A percentile compares a stretch with the other conserved stretches of the same genome.
phyloP scores from a whole-genome alignment of 2,888 invertebrate species.

The Eurytoma californica region DNA sequence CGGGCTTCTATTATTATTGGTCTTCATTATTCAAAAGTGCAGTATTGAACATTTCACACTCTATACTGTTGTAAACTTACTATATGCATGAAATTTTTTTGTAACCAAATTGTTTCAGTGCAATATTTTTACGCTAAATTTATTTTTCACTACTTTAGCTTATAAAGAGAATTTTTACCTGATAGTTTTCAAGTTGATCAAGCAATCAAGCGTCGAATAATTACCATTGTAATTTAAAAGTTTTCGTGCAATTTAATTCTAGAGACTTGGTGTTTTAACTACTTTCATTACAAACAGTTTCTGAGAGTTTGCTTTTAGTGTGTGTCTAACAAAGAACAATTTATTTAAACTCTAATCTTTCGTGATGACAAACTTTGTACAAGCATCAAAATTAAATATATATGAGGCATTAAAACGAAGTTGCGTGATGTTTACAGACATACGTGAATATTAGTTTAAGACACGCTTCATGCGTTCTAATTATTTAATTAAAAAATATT shows the following conservation, averaged over 20 bases:
- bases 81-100: no score
- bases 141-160: no score
- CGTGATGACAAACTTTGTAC: slow-evolving; percentile 6
- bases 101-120: no score
- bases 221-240: slow-evolving; percentile 27
- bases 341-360: not conserved
- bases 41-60: no score
- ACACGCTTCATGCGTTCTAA: no score
- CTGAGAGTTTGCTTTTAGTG: not conserved
- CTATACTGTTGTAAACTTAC: no score
- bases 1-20: no score
- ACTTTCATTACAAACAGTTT: slow-evolving; percentile 41
- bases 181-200: no score
- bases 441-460: no score
- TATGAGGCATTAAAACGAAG: not conserved
- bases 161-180: no score
- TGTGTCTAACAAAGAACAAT: slow-evolving; percentile 22
- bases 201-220: slow-evolving; percentile 1
- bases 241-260: not conserved
- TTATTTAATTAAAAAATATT: not conserved
- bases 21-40: no score
- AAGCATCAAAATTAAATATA: slow-evolving; percentile 3
- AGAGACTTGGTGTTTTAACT: slow-evolving; percentile 23
- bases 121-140: no score
- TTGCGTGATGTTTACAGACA: not conserved